A percentile compares a stretch with the other conserved stretches of the same genome.
These are phyloP conservation scores for Anarhynchus alexandrinus DNA, from an alignment of 2,113 vertebrate genomes.

Conservation along the genomic window DNA sequence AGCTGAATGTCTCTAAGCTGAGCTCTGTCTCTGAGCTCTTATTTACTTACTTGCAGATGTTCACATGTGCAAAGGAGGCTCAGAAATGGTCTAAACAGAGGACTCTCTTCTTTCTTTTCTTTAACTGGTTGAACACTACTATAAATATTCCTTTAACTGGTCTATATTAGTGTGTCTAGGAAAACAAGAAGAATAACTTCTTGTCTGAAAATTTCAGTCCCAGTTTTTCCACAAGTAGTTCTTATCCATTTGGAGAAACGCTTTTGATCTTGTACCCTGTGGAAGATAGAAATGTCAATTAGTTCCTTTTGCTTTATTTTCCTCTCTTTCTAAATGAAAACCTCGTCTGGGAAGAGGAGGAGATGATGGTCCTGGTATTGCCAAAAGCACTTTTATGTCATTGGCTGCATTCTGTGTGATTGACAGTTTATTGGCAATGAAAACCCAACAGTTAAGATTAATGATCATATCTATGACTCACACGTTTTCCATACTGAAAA, in stretches of 20 bases:
- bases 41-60: background rate
- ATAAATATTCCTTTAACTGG: background rate
- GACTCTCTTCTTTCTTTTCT: background rate
- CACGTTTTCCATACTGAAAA: conserved; percentile 27
- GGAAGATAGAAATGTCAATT: background rate
- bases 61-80: background rate
- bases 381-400: background rate
- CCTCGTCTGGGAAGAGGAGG: background rate
- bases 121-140: background rate
- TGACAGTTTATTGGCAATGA: background rate
- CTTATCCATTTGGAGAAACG: background rate
- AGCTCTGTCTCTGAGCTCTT: background rate
- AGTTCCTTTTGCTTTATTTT: background rate
- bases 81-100: background rate
- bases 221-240: background rate
- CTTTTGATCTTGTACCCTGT: background rate
- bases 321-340: background rate
- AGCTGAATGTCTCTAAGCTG: background rate
- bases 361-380: background rate
- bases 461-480: conserved; percentile 33
- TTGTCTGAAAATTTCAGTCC: background rate
- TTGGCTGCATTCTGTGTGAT: background rate
- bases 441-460: background rate
- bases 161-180: background rate
- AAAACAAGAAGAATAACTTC: background rate